These are phyloP conservation scores for Dipodomys merriami DNA, from an alignment of 2,113 vertebrate genomes.

Conservation along the genomic window DNA sequence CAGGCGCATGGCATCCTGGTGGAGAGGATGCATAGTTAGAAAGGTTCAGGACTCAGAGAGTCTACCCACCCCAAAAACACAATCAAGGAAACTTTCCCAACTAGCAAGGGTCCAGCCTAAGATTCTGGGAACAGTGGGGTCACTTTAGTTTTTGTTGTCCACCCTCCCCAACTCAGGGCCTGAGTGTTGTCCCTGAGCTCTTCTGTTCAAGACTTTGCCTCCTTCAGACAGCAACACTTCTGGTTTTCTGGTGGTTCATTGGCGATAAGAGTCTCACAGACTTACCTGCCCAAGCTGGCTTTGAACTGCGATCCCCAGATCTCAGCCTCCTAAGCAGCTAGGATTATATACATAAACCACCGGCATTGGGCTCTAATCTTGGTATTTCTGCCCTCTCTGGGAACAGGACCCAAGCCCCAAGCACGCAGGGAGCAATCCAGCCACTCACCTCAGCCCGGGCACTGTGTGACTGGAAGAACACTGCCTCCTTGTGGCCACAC, in stretches of 20 bases:
- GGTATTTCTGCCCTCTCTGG: not conserved
- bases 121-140: not conserved
- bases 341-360: no score
- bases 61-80: not conserved
- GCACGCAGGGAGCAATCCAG: not conserved
- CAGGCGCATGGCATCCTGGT: constrained; percentile 94
- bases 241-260: no score
- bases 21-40: constrained; percentile 5
- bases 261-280: no score
- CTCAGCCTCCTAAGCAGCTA: no score
- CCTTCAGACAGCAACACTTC: no score
- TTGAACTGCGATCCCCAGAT: no score
- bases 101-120: not conserved
- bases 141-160: not conserved
- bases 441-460: constrained; percentile 93
- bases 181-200: no score
- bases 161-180: no score
- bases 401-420: not conserved
- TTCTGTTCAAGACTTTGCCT: no score
- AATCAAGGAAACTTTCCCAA: not conserved
- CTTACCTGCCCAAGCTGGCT: no score
- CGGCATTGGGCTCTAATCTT: not conserved
- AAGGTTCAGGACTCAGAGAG: not conserved
- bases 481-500: constrained; percentile 97
- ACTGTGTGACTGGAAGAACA: constrained; percentile 98